These are phyloP conservation scores for Zaprionus ornatus DNA, from an alignment of 1,140 invertebrate genomes.

Conservation along the genomic window DNA sequence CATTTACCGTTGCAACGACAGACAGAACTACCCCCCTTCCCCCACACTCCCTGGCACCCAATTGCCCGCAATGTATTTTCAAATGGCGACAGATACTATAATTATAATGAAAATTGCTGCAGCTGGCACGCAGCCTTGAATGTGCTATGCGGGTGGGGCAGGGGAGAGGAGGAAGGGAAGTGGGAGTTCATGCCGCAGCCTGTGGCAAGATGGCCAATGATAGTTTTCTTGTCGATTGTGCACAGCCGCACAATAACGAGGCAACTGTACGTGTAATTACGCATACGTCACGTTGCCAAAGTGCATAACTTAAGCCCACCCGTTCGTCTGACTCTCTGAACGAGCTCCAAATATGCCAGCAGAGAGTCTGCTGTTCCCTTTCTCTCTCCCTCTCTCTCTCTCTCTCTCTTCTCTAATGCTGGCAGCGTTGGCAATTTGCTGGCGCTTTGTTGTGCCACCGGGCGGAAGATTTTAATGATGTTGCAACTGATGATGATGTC, in stretches of 20 bases:
- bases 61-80: conserved; percentile 25
- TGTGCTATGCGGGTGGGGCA: not conserved
- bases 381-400: not conserved
- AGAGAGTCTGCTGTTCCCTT: too few relatives aligned
- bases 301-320: conserved; percentile 52
- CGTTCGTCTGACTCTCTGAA: conserved; percentile 17
- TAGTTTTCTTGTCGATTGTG: conserved; percentile 26
- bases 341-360: not conserved
- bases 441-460: conserved; percentile 68
- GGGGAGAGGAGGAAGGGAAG: not conserved
- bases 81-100: conserved; percentile 63
- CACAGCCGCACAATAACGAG: not conserved
- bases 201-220: conserved; percentile 39
- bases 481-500: conserved; percentile 17
- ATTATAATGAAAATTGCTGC: conserved; percentile 76
- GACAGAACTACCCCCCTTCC: not conserved
- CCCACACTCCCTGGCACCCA: conserved; percentile 2
- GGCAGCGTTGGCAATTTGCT: conserved; percentile 63
- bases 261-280: conserved; percentile 46
- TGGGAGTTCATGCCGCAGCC: not conserved
- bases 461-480: conserved; percentile 79
- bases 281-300: conserved; percentile 61
- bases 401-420: not conserved
- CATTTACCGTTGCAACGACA: conserved; percentile 60
- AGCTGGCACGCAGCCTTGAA: conserved; percentile 15